These are phyloP conservation scores for Lophura swinhoii DNA, from an alignment of 2,797 vertebrate genomes.

Conservation along the genomic window DNA sequence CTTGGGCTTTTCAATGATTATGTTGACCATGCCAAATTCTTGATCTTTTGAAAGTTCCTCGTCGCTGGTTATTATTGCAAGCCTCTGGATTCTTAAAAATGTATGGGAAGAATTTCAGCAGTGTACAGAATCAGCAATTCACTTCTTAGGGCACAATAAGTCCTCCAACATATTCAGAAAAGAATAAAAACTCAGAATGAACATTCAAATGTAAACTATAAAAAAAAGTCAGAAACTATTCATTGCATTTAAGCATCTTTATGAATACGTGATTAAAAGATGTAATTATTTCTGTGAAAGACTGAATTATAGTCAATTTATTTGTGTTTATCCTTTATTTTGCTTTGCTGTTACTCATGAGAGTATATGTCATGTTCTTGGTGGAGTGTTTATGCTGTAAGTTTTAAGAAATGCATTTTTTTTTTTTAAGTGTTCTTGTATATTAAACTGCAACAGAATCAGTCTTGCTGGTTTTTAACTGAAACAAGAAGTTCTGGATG, in stretches of 20 bases:
- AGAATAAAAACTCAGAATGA: not conserved
- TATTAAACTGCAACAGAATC: not conserved
- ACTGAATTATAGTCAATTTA: not conserved
- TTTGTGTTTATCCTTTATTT: not conserved
- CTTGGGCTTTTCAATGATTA: constrained; percentile 16
- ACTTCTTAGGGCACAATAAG: not conserved
- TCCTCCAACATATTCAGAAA: not conserved
- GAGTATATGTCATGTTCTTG: not conserved
- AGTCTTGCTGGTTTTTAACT: not conserved
- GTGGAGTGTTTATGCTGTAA: not conserved
- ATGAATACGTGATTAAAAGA: not conserved
- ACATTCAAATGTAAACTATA: not conserved
- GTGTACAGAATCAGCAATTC: not conserved
- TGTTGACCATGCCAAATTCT: not conserved
- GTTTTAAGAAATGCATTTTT: not conserved
- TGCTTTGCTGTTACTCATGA: not conserved
- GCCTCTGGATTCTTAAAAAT: not conserved
- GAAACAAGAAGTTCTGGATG: not conserved
- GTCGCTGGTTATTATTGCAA: constrained; percentile 14
- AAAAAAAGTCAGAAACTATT: not conserved
- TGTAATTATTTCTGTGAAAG: not conserved
- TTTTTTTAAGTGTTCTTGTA: not conserved
- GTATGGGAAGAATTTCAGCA: not conserved
- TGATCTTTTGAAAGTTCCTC: constrained; percentile 28
- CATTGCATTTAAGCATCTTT: not conserved